A percentile compares a stretch with the other conserved stretches of the same genome.
Evolutionary conservation across 2,113 vertebrate species (phyloP).

Genomic region (Bos taurus): ARS-UCD2.0 NC_037328.1:23668001-23668500

Average conservation of each 20-base stretch:
- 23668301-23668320: not conserved
- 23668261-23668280: not conserved
- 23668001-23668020: not conserved
- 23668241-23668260: not conserved
- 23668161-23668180: not conserved
- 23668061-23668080: not conserved
- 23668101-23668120: not conserved
- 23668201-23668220: not conserved
- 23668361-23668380: not conserved
- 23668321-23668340: accelerated
- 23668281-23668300: not conserved
- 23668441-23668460: accelerated
- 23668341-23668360: not conserved
- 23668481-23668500: not conserved
- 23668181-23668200: not conserved
- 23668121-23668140: not conserved
- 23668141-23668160: not conserved
- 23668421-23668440: accelerated
- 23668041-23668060: not conserved
- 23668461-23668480: not conserved
- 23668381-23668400: not conserved
- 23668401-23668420: not conserved
- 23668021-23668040: not conserved
- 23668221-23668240: accelerated
- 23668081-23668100: not conserved